Evolutionary conservation across 2,113 vertebrate genomes (phyloP).

Genomic region (Myotis lucifugus): DNA sequence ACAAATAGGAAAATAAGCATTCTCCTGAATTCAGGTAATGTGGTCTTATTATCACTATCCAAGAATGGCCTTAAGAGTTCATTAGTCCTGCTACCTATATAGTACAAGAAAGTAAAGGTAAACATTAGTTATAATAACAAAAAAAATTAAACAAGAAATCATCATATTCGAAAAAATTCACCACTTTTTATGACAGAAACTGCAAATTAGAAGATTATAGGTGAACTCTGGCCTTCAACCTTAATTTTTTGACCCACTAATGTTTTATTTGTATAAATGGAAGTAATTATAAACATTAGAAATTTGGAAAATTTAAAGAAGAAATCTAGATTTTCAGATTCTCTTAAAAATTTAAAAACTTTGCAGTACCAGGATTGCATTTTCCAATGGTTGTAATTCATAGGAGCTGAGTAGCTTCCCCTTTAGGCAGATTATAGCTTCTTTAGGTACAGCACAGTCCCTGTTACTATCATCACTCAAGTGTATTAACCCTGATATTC

Average conservation of each 20-base stretch:
- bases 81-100: not conserved
- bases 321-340: not conserved
- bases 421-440: not conserved
- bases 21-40: not conserved
- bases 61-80: not conserved
- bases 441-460: not conserved
- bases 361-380: not conserved
- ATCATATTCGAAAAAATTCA: not conserved
- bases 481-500: not conserved
- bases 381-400: not conserved
- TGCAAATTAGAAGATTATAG: not conserved
- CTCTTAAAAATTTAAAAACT: not conserved
- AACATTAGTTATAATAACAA: not conserved
- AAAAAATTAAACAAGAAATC: not conserved
- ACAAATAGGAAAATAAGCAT: conserved; percentile 5
- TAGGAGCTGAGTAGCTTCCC: not conserved
- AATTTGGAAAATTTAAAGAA: not conserved
- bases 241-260: not conserved
- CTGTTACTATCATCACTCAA: not conserved
- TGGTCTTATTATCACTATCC: not conserved
- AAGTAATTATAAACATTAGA: not conserved
- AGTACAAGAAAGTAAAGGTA: not conserved
- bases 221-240: not conserved
- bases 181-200: not conserved
- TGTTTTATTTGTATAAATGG: not conserved